Evolutionary conservation across 2,113 vertebrate species (phyloP).

Genomic region (Megaleporinus macrocephalus): DNA sequence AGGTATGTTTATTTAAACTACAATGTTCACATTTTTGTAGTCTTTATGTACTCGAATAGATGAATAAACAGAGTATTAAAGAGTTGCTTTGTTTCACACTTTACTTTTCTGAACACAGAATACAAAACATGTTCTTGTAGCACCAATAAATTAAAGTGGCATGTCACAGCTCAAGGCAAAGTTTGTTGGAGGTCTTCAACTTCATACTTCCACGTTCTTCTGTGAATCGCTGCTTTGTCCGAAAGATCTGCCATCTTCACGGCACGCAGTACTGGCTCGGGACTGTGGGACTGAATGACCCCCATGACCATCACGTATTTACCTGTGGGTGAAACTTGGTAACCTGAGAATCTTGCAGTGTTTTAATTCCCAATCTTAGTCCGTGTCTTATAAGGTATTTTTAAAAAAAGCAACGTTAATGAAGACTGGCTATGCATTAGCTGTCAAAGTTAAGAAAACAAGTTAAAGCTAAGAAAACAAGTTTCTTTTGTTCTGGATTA

Average conservation of each 20-base stretch:
- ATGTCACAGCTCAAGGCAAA: slow-evolving; percentile 66
- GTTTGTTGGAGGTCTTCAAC: slow-evolving; percentile 89
- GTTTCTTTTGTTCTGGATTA: no score
- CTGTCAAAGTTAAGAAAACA: no score
- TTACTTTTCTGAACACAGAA: not conserved
- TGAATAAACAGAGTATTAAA: slow-evolving; percentile 13
- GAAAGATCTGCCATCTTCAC: slow-evolving; percentile 94
- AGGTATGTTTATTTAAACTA: no score
- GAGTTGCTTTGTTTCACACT: not conserved
- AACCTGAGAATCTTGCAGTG: not conserved
- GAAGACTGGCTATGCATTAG: no score
- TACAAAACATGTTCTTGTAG: no score
- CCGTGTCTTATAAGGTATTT: no score
- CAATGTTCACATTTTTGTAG: slow-evolving; percentile 2
- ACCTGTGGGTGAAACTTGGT: slow-evolving; percentile 69
- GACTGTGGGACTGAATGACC: slow-evolving; percentile 78
- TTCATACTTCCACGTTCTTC: slow-evolving; percentile 87
- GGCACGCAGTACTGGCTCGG: slow-evolving; percentile 87
- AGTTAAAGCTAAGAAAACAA: no score
- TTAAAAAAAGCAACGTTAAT: no score
- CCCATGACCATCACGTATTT: slow-evolving; percentile 98
- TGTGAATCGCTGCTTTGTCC: slow-evolving; percentile 76
- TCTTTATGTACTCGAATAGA: not conserved
- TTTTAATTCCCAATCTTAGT: no score
- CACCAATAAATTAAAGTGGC: not conserved